Evolutionary conservation across 2,888 invertebrate species (phyloP), one percentile per base, ranked within the genome.

Genomic region (Caenorhabditis japonica): DNA sequence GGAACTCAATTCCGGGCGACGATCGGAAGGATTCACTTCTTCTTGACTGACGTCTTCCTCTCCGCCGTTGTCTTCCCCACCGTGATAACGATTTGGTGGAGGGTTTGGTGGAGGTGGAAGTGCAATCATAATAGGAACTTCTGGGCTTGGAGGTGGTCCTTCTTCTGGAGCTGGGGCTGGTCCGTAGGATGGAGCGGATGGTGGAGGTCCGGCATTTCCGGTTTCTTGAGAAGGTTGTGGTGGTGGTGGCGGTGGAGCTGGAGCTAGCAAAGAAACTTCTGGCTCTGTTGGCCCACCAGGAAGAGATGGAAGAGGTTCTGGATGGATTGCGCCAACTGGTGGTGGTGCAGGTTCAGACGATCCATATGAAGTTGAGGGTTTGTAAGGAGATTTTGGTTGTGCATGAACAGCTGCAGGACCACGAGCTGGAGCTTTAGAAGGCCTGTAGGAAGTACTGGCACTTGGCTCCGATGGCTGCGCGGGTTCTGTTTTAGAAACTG

Each of bases 1-100:
- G n/a, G 68, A 68, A 53, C 68, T 68, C 52, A 68, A 25, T 52
- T 68, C 68, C 15, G 68, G 68, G 10, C 68, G 58, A 36, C 68
- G 58, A 23, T 59, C 68, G 19, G 68, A 68, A 15, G 68, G 68
- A 56, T 59, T 52, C 8, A 68, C 68, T 51, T 68, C 38, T 53
- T 68, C 68, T 39, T 68, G 68, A 41, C 55, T 55, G 39, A 21
- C 13, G 23, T 56, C 66, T 7, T n/a, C 41, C 23, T 66, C 66
- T 21, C 66, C 56, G 12, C 66, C 66, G 10, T 51, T 56, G 19
- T 66, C 56, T 36, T 66, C 56, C 36, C 19, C 66, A 15, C 43
- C 66, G 21, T 15, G 13, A 33, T 49, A 27, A 1, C 43, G 1
- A 3, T 49, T 19, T 25, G 55, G 47, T 12, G 66, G 56, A 13